These are phyloP conservation scores for Latrodectus elegans DNA, from an alignment of 2,888 invertebrate species.

Conservation along the genomic window DNA sequence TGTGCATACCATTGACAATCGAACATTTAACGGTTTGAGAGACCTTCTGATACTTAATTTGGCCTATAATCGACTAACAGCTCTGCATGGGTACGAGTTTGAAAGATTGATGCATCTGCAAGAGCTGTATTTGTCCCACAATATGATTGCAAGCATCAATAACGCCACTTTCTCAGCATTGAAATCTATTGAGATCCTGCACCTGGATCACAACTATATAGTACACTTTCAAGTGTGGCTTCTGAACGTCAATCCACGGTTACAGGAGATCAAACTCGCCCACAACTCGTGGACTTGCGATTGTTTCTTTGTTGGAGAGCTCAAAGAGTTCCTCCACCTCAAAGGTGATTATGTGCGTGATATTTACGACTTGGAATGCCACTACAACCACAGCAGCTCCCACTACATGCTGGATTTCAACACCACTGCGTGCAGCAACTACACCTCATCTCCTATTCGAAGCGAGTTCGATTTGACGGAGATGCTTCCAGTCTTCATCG, in stretches of 20 bases:
- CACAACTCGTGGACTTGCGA: constrained; percentile 89
- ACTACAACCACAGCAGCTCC: constrained; percentile 69
- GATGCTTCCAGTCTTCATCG: constrained; percentile 50
- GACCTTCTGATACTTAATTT: constrained; percentile 85
- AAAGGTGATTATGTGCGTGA: constrained; percentile 77
- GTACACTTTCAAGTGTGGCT: constrained; percentile 82
- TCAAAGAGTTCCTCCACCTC: constrained; percentile 85
- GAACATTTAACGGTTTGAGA: constrained; percentile 87
- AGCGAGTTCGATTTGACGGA: constrained; percentile 33
- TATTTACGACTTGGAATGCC: constrained; percentile 69
- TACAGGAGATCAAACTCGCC: constrained; percentile 76
- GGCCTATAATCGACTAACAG: constrained; percentile 83
- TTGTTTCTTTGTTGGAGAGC: constrained; percentile 84
- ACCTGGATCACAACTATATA: constrained; percentile 84
- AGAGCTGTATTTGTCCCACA: constrained; percentile 84
- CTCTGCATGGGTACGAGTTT: constrained; percentile 86
- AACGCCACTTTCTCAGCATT: constrained; percentile 84
- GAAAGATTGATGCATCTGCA: constrained; percentile 84
- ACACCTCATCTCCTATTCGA: constrained; percentile 49
- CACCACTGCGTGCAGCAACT: constrained; percentile 68
- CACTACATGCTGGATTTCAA: constrained; percentile 70
- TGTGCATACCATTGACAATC: constrained; percentile 85
- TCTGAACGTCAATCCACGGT: constrained; percentile 58
- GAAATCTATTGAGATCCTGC: constrained; percentile 81
- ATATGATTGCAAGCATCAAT: constrained; percentile 82